A percentile compares a stretch with the other conserved stretches of the same genome.
phyloP scores from a whole-genome alignment of 37 sponge, comb jelly and placozoan species.

The Bolinopsis microptera region DNA sequence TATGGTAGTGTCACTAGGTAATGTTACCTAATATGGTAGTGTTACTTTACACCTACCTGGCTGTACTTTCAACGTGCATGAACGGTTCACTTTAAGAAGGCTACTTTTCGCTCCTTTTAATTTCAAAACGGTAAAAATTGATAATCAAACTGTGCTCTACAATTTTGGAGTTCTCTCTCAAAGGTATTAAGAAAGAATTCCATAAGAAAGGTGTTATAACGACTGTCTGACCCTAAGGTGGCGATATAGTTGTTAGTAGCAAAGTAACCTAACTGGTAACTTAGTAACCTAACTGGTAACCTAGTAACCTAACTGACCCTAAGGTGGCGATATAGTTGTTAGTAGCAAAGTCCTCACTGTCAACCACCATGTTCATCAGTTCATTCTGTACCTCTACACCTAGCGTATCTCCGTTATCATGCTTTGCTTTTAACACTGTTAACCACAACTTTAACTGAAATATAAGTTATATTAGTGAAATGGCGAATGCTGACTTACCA shows the following conservation, averaged over 20 bases:
- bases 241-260: background rate
- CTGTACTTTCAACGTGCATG: background rate
- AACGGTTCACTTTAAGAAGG: background rate
- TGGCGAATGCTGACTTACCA: too few species aligned
- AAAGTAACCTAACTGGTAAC: background rate
- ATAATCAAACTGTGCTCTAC: too few species aligned
- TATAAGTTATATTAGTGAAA: too few species aligned
- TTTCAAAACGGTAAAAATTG: too few species aligned
- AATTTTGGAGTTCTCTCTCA: too few species aligned
- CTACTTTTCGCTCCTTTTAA: too few species aligned
- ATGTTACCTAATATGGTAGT: too few species aligned
- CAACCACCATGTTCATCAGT: background rate
- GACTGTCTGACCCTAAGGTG: too few species aligned
- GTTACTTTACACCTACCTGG: background rate
- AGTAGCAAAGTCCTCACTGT: background rate
- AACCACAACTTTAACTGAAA: conserved; percentile 23
- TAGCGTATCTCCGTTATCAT: background rate
- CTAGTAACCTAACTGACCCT: background rate
- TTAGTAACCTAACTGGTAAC: background rate
- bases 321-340: background rate
- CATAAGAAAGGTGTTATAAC: too few species aligned
- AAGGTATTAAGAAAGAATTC: too few species aligned
- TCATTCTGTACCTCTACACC: background rate
- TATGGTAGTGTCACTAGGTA: too few species aligned
- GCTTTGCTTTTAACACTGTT: background rate